phyloP scores from a whole-genome alignment of 2,113 vertebrate genomes.

The Gambusia affinis region DNA sequence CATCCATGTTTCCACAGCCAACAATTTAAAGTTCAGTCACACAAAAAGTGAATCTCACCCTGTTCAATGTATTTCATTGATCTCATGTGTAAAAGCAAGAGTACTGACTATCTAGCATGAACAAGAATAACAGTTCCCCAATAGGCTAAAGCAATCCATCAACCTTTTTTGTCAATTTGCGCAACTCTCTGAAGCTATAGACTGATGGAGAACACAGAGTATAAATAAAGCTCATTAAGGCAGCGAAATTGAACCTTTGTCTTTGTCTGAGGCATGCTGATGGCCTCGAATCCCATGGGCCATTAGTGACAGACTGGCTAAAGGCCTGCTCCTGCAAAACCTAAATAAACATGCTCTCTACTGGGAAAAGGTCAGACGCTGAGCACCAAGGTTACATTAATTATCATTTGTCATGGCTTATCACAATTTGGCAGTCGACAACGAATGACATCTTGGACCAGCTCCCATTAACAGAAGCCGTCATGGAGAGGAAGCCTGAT shows the following conservation, averaged over 20 bases:
- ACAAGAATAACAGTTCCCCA: background rate
- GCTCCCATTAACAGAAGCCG: slow-evolving; percentile 10
- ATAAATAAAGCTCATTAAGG: slow-evolving; percentile 14
- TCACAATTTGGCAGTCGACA: slow-evolving; percentile 40
- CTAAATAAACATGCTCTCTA: slow-evolving; percentile 42
- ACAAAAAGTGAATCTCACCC: background rate
- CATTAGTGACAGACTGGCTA: slow-evolving; percentile 21
- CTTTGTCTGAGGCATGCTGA: slow-evolving; percentile 25
- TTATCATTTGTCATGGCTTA: slow-evolving; percentile 58
- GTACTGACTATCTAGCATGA: background rate
- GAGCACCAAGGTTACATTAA: slow-evolving; percentile 47
- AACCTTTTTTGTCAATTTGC: background rate
- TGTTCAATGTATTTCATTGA: background rate
- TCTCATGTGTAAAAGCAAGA: background rate
- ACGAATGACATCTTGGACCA: slow-evolving; percentile 29
- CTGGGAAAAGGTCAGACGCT: slow-evolving; percentile 41
- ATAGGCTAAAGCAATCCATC: slow-evolving; percentile 1
- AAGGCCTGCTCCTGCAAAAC: slow-evolving; percentile 22
- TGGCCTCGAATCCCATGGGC: slow-evolving; percentile 29
- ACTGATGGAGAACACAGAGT: background rate
- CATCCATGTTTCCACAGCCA: background rate
- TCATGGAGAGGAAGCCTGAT: slow-evolving; percentile 8
- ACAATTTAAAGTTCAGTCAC: background rate
- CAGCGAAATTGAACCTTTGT: slow-evolving; percentile 12
- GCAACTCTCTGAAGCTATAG: background rate